Evolutionary conservation across 2,888 invertebrate species (phyloP), one percentile per base, ranked within the genome.

Genomic region (Globia sparganii): DNA sequence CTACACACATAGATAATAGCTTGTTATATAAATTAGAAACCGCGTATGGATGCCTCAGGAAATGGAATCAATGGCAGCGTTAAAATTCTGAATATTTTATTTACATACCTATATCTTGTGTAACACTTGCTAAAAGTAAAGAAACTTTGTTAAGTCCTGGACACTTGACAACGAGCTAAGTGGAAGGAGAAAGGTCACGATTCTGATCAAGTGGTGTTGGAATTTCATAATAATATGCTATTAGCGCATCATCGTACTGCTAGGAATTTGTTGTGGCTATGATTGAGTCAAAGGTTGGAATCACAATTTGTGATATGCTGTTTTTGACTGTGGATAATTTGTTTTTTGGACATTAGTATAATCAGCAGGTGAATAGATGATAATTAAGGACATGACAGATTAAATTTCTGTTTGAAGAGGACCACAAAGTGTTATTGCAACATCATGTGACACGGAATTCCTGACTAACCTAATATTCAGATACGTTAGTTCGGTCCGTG

Each of bases 1-100:
- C 90, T 90, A 90, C 85, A 81, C 84, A 86, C 84, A 87, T 74
- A 80, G 76, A 79, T 80, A 83, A 76, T 79, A 81, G 59, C 61
- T 69, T 66, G 88, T 90, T 90, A 89, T 89, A 89, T 90, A 90
- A 90, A 87, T 84, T 88, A 89, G 90, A 90, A 90, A 90, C 79
- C 72, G 21, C 68, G 64, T 81, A 81, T 73, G 69, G 69, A 83
- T 73, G 75, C 65, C 72, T 59, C 71, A 77, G 76, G 76, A 78
- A 85, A 87, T 61, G 56, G 65, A 83, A 78, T 83, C 71, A 78
- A 87, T 79, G 78, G 72, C 70, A 72, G 53, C 25, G 70, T 49
- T 78, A 73, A 77, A 81, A 79, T 77, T 82, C 73, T 81, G 73
- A 78, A 87, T 87, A 69, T 66, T n/a, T 81, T 59, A 74, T 72